These are phyloP conservation scores for Gallinago stenura DNA, from an alignment of 2,797 vertebrate genomes.

Conservation along the genomic window DNA sequence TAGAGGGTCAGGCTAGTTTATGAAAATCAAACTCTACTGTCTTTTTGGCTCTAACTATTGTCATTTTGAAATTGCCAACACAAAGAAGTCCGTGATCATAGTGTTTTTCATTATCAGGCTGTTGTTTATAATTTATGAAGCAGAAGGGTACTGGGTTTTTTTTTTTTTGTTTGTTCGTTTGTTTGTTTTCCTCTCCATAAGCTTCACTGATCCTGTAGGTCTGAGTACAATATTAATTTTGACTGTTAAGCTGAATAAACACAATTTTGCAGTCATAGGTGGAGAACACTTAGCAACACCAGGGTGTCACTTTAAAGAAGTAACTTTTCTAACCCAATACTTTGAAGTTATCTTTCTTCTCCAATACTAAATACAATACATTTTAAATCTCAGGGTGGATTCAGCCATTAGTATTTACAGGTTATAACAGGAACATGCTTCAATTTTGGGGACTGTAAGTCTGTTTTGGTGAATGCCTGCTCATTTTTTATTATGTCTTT, in stretches of 20 bases:
- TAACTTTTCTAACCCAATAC: constrained; percentile 42
- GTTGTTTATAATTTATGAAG: constrained; percentile 67
- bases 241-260: constrained; percentile 63
- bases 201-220: constrained; percentile 34
- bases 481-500: constrained; percentile 8
- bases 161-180: background rate
- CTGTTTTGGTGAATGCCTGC: constrained; percentile 17
- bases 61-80: constrained; percentile 12
- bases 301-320: constrained; percentile 48
- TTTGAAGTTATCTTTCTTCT: constrained; percentile 33
- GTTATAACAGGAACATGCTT: background rate
- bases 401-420: background rate
- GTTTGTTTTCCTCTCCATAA: constrained; percentile 42
- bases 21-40: constrained; percentile 7
- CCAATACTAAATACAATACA: background rate
- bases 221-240: constrained; percentile 65
- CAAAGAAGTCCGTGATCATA: background rate
- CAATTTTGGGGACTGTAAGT: background rate
- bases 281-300: constrained; percentile 40
- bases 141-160: background rate
- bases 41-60: background rate
- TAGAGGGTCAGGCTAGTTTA: background rate
- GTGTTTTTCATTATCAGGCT: background rate
- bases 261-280: constrained; percentile 35
- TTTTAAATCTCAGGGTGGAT: constrained; percentile 4